Base-by-base conservation (phyloP, 2,888 invertebrate genomes). In the Peribatodes rhomboidaria region DNA sequence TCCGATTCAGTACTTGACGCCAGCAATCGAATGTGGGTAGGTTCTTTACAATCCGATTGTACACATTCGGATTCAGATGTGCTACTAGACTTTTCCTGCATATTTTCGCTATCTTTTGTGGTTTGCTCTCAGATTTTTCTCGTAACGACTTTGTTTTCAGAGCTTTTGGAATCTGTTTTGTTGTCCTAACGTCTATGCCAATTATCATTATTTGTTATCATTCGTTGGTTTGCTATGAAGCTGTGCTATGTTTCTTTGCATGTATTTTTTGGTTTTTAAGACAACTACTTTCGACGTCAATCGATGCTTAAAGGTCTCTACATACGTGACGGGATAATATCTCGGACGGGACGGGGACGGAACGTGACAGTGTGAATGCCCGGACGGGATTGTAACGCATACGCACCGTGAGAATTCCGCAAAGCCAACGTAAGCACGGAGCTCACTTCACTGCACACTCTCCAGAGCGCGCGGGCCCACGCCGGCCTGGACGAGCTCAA, bases 251-350 rank as follows among this genome's bases (percentile, higher is more conserved):
- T n/a, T n/a, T n/a, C n/a, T 10, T 35, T 35, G 35, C 10, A 35
- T 49, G 50, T 50, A 50, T 50, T 49, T 22, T 58, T 49, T 49
- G 50, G 27, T 50, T 49, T 18, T 50, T 59, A 35, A 49, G 47
- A 10, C 35, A 35, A 35, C 4, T 37, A 44, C 35, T n/a, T n/a
- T n/a, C n/a, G n/a, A n/a, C n/a, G n/a, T n/a, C n/a, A n/a, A n/a
- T n/a, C n/a, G n/a, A n/a, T n/a, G n/a, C n/a, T n/a, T n/a, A n/a
- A n/a, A n/a, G n/a, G n/a, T n/a, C n/a, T n/a, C n/a, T n/a, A n/a
- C n/a, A n/a, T n/a, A n/a, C n/a, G n/a, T n/a, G n/a, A n/a, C n/a
- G n/a, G n/a, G n/a, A n/a, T n/a, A n/a, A n/a, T n/a, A n/a, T n/a
- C n/a, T n/a, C n/a, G n/a, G n/a, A n/a, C n/a, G n/a, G n/a, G n/a